These are phyloP conservation scores for Paramormyrops hopkinsi DNA, from an alignment of 2,797 vertebrate genomes.

Conservation along the genomic window DNA sequence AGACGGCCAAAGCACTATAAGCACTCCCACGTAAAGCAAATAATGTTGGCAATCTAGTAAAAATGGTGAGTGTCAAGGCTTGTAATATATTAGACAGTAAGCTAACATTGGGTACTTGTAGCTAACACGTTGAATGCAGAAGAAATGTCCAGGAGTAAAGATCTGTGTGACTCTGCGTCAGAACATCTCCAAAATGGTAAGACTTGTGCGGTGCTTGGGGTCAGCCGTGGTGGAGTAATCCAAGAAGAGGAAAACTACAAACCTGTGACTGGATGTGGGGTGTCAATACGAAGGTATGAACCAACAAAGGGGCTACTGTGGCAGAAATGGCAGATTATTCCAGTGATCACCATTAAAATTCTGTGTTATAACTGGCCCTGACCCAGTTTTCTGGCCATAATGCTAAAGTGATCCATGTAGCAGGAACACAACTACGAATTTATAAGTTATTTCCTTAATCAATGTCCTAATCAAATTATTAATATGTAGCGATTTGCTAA, in stretches of 20 bases:
- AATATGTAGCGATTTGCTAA: neutral
- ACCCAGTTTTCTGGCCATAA: neutral
- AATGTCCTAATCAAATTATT: neutral
- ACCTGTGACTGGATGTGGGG: neutral
- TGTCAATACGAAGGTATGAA: neutral
- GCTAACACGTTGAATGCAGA: neutral
- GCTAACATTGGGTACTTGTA: neutral
- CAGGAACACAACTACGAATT: neutral
- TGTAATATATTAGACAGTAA: neutral
- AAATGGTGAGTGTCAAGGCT: neutral
- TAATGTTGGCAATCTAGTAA: neutral
- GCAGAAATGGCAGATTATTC: neutral
- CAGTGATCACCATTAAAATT: neutral
- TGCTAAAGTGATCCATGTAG: neutral
- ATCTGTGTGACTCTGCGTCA: neutral
- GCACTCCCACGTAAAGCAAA: neutral
- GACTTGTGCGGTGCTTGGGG: neutral
- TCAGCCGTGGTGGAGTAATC: neutral
- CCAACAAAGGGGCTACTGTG: neutral
- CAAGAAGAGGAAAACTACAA: neutral
- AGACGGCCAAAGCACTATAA: neutral
- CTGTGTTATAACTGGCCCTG: neutral
- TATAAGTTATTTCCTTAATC: neutral
- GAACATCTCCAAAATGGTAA: neutral
- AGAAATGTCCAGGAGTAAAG: neutral